Base-by-base conservation (phyloP, 2,888 invertebrate species). In the Lepidocyrtinus sp. region DNA sequence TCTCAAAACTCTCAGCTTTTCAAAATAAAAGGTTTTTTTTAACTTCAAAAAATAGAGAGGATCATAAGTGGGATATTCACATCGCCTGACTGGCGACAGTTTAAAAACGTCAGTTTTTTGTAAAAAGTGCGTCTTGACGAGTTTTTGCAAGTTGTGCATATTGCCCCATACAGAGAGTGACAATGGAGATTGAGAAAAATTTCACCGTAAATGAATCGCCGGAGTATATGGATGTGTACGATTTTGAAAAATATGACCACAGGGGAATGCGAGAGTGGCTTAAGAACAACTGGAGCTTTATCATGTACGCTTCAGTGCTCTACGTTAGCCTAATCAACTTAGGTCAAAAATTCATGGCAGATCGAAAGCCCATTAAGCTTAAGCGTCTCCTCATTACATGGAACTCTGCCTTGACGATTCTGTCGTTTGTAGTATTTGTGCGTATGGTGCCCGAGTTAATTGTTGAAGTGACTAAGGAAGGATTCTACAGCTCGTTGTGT, bases 291-390 rank as follows among this genome's bases (percentile, higher is more conserved):
- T 76, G 76, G 76, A 76, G 24, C 3, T 72, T 81, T 26, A 72
- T 59, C 2, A 17, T 81, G 1, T 81, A 81, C 62, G 64, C 69
- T 7, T 81, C 81, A 2, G 55, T 17, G 0, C 0, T 81, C 1
- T 81, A 81, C 55, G 24, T 81, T 5, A 72, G 72, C 21, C 2
- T 76, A 12, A 76, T 81, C 17, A 61, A 67, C 24, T 75, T n/a
- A n/a, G 96, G 96, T 65, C 96, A 96, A 89, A 93, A 94, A 88
- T 94, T 94, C 88, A 99, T 99, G 99, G 94, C 95, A 89, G 93
- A 93, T 88, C 92, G 98, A 87, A 94, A 95, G 83, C 93, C 95
- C 90, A 98, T 95, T 89, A 95, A 96, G 88, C 91, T 99, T 67
- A 92, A 96, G 83, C 93, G 95, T 21, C 93, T 95, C 21, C 91